Evolutionary conservation across 1,140 invertebrate genomes (phyloP).

Genomic region (Aricia agestis): DNA sequence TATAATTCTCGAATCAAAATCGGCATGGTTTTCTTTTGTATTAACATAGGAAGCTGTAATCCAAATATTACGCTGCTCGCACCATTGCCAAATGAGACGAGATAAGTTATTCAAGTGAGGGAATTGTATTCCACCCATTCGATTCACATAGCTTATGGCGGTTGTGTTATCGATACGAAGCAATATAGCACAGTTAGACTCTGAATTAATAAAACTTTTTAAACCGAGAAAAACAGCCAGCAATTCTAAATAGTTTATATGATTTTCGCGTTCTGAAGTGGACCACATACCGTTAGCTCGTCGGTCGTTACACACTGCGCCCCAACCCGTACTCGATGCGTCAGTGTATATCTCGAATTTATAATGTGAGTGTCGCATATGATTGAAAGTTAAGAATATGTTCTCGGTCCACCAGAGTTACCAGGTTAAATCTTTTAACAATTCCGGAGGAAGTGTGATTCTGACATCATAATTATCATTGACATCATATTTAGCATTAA

Average conservation of each 20-base stretch:
- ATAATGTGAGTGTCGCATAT: constrained; percentile 2
- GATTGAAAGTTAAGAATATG: neutral
- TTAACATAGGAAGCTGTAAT: constrained; percentile 18
- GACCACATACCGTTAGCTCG: constrained; percentile 9
- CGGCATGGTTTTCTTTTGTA: constrained; percentile 14
- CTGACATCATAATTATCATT: neutral
- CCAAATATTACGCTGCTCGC: constrained; percentile 5
- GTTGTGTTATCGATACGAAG: neutral
- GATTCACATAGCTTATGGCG: constrained; percentile 1
- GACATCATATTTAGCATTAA: constrained; percentile 14
- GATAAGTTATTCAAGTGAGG: constrained; percentile 6
- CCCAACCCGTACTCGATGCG: constrained; percentile 20
- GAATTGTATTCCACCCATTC: constrained; percentile 14
- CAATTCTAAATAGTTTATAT: constrained; percentile 8
- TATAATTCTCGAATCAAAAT: constrained; percentile 19
- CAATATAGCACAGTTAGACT: neutral
- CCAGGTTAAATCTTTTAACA: neutral
- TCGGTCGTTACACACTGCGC: neutral
- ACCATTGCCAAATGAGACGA: neutral
- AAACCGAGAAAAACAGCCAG: neutral
- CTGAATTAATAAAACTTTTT: neutral
- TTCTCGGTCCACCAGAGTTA: neutral
- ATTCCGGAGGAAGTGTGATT: neutral
- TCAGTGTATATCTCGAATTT: constrained; percentile 18
- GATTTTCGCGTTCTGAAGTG: neutral